Conservation (phyloP, 2,113 vertebrate species). For the Rafetus swinhoei region DNA sequence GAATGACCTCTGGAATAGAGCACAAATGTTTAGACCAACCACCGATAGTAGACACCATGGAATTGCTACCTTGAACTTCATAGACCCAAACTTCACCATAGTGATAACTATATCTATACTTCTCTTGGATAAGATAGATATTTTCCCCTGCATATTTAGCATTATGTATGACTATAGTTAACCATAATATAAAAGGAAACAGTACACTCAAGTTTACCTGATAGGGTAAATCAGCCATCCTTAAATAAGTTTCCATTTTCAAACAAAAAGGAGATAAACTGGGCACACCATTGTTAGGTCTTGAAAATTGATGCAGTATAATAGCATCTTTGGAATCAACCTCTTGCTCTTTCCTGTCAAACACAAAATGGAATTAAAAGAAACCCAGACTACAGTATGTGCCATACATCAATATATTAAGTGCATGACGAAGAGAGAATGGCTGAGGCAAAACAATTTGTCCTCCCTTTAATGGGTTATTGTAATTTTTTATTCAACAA, state of each 20-base stretch:
- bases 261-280: slow-evolving; percentile 97
- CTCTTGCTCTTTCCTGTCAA: slow-evolving; percentile 93
- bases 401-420: neutral
- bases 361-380: slow-evolving; percentile 24
- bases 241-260: slow-evolving; percentile 97
- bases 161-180: neutral
- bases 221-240: slow-evolving; percentile 97
- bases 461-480: neutral
- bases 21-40: neutral
- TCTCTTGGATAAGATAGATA: neutral
- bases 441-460: neutral
- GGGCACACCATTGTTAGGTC: slow-evolving; percentile 92
- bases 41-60: neutral
- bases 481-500: neutral
- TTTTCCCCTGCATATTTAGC: neutral
- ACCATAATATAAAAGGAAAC: neutral
- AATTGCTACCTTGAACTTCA: neutral
- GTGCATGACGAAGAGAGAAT: neutral
- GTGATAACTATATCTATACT: neutral
- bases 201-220: slow-evolving; percentile 83
- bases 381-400: accelerated
- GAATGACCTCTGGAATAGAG: neutral
- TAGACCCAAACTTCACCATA: neutral
- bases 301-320: slow-evolving; percentile 98
- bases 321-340: slow-evolving; percentile 97